Base-by-base conservation (phyloP, 1,140 invertebrate species). In the Diprion similis region DNA sequence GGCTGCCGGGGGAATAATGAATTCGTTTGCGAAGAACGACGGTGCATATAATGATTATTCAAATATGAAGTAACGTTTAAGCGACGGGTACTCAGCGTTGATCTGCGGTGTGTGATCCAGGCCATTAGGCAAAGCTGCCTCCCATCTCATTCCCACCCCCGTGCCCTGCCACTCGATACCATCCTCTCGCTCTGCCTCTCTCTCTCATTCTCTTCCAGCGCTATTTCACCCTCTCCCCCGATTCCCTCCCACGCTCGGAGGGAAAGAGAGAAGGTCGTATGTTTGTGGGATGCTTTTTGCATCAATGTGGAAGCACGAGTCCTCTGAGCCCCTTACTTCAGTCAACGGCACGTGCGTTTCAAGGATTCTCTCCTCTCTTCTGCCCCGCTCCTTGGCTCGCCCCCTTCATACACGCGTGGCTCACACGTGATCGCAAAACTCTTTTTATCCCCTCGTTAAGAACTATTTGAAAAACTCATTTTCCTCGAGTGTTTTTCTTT, bases 41-140 rank as follows among this genome's bases (percentile, higher is more conserved):
- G 79, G 71, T 75, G 86, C 86, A 87, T 87, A 86, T 85, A 86
- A 87, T 86, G 83, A 87, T 86, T 85, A 87, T 87, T 87, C 84
- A 87, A 87, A 87, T 87, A 74, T 59, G 51, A 59, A 59, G 51
- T 59, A 59, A 59, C 51, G 51, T 59, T 59, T 11, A 59, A 59
- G 51, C 51, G 51, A 67, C 48, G 70, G 74, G 69, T 70, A 66
- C 66, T 77, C 76, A 73, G 74, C 70, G 77, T 64, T 75, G 79
- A 78, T 80, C 75, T 82, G 78, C 78, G 78, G 79, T 80, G 78
- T 81, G 82, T 81, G 79, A 84, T 84, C 80, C 79, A 75, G 78
- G 78, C 83, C 81, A 84, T 84, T 83, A 83, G 81, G 78, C 76
- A 81, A 74, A 79, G 74, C 75, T 59, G 51, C 51, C 51, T 59